Evolutionary conservation across 92 coral and sea anemone genomes (phyloP).

Genomic region (Heliopora coerulea): DNA sequence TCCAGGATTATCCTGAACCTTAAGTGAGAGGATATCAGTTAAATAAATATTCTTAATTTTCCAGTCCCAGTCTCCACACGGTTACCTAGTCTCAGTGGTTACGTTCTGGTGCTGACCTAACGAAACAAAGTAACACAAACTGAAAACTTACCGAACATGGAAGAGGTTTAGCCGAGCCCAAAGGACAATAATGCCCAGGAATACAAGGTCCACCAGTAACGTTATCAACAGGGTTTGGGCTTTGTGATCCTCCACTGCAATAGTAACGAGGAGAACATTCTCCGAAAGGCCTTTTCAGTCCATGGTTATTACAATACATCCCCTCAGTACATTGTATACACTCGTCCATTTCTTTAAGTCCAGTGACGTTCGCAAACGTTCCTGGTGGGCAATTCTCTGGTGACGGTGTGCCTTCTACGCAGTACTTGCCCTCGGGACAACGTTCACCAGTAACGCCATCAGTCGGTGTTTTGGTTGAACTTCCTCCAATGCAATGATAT

Average conservation of each 20-base stretch:
- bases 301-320: conserved; percentile 84
- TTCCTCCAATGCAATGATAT: conserved; percentile 74
- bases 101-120: too few species aligned
- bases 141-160: conserved; percentile 84
- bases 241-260: conserved; percentile 75
- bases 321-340: conserved; percentile 92
- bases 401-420: conserved; percentile 72
- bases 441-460: conserved; percentile 74
- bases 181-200: conserved; percentile 95
- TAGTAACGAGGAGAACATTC: conserved; percentile 84
- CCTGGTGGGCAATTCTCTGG: conserved; percentile 96
- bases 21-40: too few species aligned
- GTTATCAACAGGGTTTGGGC: conserved; percentile 86
- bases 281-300: conserved; percentile 76
- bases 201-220: conserved; percentile 92
- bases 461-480: conserved; percentile 81
- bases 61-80: too few species aligned
- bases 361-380: conserved; percentile 75
- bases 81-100: too few species aligned
- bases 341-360: conserved; percentile 50
- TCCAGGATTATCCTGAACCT: too few species aligned
- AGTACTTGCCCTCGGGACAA: conserved; percentile 90
- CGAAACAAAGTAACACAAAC: too few species aligned
- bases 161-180: conserved; percentile 78
- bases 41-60: too few species aligned